A percentile compares a stretch with the other conserved stretches of the same genome.
Evolutionary conservation across 2,888 invertebrate genomes (phyloP).

Genomic region (Hydrotaea diabolus): DNA sequence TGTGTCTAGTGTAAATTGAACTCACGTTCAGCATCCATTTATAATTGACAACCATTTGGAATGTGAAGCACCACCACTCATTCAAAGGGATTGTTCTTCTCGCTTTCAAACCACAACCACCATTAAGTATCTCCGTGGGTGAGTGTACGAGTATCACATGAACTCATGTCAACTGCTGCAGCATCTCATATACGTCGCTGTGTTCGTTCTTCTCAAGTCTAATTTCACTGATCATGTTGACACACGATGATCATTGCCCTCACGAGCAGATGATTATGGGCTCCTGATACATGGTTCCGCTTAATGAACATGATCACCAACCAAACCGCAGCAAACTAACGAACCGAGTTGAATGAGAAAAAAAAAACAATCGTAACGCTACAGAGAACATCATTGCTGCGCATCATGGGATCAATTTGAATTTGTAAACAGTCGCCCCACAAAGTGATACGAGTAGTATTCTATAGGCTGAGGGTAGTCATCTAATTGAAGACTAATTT

Average conservation of each 20-base stretch:
- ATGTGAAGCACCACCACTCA: conserved; percentile 1
- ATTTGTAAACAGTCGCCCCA: conserved; percentile 39
- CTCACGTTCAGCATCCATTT: background rate
- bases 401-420: conserved; percentile 13
- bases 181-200: background rate
- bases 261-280: conserved; percentile 20
- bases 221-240: too few species aligned
- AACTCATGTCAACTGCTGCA: background rate
- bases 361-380: background rate
- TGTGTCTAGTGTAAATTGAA: too few species aligned
- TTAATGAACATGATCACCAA: conserved; percentile 51
- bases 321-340: background rate
- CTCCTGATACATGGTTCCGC: conserved; percentile 62
- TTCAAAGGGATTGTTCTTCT: background rate
- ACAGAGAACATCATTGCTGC: background rate
- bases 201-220: too few species aligned
- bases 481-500: conserved; percentile 20
- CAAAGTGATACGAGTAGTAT: background rate
- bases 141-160: too few species aligned
- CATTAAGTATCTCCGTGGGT: too few species aligned
- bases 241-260: background rate
- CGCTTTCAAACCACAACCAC: background rate
- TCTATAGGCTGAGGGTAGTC: too few species aligned
- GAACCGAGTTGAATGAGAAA: background rate
- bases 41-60: background rate